These are phyloP conservation scores for Teleiodes luculella DNA, from an alignment of 2,888 invertebrate species.

Conservation along the genomic window DNA sequence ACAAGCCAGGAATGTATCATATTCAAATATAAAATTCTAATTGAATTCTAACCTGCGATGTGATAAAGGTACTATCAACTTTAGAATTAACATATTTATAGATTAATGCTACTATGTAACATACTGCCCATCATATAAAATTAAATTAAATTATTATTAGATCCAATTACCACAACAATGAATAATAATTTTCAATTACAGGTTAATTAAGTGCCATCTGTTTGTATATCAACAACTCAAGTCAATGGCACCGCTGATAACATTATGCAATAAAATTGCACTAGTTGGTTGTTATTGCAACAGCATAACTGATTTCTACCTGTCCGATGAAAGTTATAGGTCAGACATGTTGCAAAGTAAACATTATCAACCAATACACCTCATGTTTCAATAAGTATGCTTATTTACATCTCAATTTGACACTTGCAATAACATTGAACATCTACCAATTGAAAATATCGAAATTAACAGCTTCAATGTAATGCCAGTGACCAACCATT, in stretches of 20 bases:
- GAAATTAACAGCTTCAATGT: slow-evolving; percentile 45
- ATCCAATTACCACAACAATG: too few species aligned
- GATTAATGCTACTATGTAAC: too few species aligned
- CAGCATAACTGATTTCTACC: background rate
- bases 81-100: too few species aligned
- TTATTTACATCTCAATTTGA: background rate
- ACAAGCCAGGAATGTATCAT: too few species aligned
- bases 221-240: background rate
- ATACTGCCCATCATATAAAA: too few species aligned
- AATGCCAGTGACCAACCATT: slow-evolving; percentile 51
- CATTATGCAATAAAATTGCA: slow-evolving; percentile 1
- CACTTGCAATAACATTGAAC: background rate
- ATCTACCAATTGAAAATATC: slow-evolving; percentile 32
- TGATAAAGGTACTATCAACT: too few species aligned
- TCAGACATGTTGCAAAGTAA: slow-evolving; percentile 1
- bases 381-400: background rate
- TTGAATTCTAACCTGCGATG: too few species aligned
- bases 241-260: slow-evolving; percentile 2
- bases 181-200: background rate
- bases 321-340: background rate
- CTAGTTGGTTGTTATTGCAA: background rate
- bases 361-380: background rate
- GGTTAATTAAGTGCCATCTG: background rate
- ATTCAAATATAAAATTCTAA: too few species aligned
- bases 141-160: too few species aligned